Base-by-base conservation (phyloP, 2,888 invertebrate genomes). In the Adela reaumurella region DNA sequence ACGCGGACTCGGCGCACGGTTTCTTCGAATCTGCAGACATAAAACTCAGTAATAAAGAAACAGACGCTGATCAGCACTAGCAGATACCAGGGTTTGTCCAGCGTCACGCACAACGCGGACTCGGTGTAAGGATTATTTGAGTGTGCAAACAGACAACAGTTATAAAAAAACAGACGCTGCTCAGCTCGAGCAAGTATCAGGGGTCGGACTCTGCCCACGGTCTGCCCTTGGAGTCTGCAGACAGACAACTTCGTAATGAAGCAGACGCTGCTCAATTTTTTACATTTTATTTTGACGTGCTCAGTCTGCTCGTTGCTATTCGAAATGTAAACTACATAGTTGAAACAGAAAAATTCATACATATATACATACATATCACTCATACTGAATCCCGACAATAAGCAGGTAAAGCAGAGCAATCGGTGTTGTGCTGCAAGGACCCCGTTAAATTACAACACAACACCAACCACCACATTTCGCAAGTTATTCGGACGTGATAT, bases 41-140 rank as follows among this genome's bases (percentile, higher is more conserved):
- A n/a, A n/a, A n/a, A n/a, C n/a, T n/a, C n/a, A n/a, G 87, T 74
- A 42, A 93, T 78, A 76, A 95, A 95, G 73, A 94, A 94, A 49
- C 92, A 67, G 53, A 91, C 77, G 55, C 88, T 87, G 63, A 93
- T 92, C 50, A 91, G 67, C 70, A 94, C 92, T 62, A 91, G 90
- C 47, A 94, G 72, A 63, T 86, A 83, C 62, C 84, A 82, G 6
- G 82, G 79, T 58, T 72, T 63, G 54, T 74, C 69, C 62, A 88
- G 70, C 86, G 92, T 89, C 3, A 85, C 88, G 63, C 93, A 94
- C 69, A 92, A 89, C 0, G 91, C 92, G 0, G 92, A 92, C 62
- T 92, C 69, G 54, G 68, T 45, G 0, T 76, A 76, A 0, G 63
- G 56, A 58, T 74, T 77, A 6, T 76, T 74, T 0, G 76, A 77